Base-by-base conservation (phyloP, 2,113 vertebrate genomes). In the Camelus dromedarius region DNA sequence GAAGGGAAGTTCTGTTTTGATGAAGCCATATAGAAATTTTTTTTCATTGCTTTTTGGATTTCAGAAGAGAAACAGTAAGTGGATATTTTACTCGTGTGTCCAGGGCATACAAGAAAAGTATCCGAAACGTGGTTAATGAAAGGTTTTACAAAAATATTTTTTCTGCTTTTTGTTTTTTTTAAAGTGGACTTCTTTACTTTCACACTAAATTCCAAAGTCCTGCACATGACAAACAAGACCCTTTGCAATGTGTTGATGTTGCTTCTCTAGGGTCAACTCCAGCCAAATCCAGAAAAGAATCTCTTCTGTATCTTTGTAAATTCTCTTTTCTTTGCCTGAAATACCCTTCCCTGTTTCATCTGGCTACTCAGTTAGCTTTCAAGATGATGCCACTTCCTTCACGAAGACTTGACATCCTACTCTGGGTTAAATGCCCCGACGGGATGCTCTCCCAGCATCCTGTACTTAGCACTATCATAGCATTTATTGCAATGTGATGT, bases 71-170 rank as follows among this genome's bases (percentile, higher is more conserved):
- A 93, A 42, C 56, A 84, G 5, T 32, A 79, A 73, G 32, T 85
- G 26, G 38, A n/a, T 82, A 77, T 73, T 92, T 94, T 66, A 89
- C n/a, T 88, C 90, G 42, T 85, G 46, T 77, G 50, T 96, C 32
- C 62, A 56, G 5, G 6, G 9, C 38, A 75, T n/a, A 32, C 4
- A 84, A 58, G 15, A 81, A 76, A 81, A 82, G 2, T 38, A 70
- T 76, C 32, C 88, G 32, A 88, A 80, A 52, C 91, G 30, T 22
- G 12, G 5, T 75, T 84, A 62, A 80, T 28, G 11, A 84, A 83
- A 69, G 16, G 2, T 24, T 80, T 91, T 91, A 35, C 20, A 76
- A 89, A 91, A 60, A 73, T 67, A n/a, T 67, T 72, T 30, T 62
- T 67, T 48, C 24, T 70, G 19, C 12, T 32, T 75, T 35, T 35